A percentile compares a stretch with the other conserved stretches of the same genome.
phyloP scores from a whole-genome alignment of 2,797 vertebrate genomes.

The Acropternis orthonyx region DNA sequence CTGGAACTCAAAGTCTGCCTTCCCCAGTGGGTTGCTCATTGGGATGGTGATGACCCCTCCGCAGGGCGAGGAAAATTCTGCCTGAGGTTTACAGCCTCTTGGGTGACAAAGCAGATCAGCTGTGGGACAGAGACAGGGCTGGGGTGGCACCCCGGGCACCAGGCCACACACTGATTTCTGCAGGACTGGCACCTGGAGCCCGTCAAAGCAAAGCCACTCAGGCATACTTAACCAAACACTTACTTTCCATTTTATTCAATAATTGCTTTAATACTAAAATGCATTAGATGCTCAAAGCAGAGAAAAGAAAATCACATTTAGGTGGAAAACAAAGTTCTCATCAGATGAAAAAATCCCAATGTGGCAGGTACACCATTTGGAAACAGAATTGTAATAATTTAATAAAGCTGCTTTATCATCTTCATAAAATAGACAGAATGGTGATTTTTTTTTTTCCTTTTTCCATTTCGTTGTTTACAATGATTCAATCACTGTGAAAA shows the following conservation, averaged over 20 bases:
- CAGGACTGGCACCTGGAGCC: background rate
- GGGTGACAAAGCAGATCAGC: accelerated
- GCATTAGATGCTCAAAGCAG: slow-evolving; percentile 79
- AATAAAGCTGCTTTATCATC: slow-evolving; percentile 83
- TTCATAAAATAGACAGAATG: slow-evolving; percentile 83
- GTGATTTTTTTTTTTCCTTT: slow-evolving; percentile 69
- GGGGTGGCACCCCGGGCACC: background rate
- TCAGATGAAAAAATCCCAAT: slow-evolving; percentile 71
- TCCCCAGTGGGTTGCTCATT: accelerated
- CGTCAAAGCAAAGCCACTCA: slow-evolving; percentile 48
- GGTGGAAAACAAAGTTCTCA: slow-evolving; percentile 77
- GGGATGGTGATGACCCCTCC: background rate
- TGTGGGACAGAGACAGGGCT: accelerated
- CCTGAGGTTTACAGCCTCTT: background rate
- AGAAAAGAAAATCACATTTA: slow-evolving; percentile 79
- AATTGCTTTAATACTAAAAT: slow-evolving; percentile 84
- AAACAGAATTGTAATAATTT: slow-evolving; percentile 82
- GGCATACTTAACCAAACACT: slow-evolving; percentile 69
- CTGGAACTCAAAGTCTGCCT: background rate
- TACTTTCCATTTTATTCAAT: slow-evolving; percentile 76
- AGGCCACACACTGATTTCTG: accelerated
- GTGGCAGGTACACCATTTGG: slow-evolving; percentile 77
- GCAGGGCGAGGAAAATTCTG: background rate
- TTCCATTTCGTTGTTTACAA: slow-evolving; percentile 72
- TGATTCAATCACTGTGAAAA: slow-evolving; percentile 82